Base-by-base conservation (phyloP, 2,113 vertebrate species). In the Callaeas wilsoni region DNA sequence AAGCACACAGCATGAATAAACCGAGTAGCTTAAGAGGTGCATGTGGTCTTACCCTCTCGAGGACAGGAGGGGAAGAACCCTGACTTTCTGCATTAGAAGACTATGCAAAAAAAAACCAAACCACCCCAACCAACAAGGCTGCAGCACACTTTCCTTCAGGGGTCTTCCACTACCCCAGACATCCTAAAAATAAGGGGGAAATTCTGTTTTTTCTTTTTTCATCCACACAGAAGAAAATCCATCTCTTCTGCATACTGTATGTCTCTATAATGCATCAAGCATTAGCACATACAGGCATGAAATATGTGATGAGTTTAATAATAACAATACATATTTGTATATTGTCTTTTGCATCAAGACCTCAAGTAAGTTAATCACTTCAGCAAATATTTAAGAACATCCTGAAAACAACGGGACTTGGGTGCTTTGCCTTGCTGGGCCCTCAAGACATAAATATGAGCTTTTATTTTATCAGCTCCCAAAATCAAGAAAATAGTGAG, bases 1-100 rank as follows among this genome's bases (percentile, higher is more conserved):
- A 71, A 80, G 71, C 21, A 74, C n/a, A 27, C 15, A 59, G 56
- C 41, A 78, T 60, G 82, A 89, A 93, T 37, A 91, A 94, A 93
- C 63, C 74, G 78, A 80, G 44, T 69, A 84, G 39, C 35, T 94
- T 56, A 83, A 80, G 67, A 77, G 35, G 39, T 44, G 70, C 52
- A 74, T 42, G 50, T 67, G 21, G 62, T 88, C 74, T 60, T 42
- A 35, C 6, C 42, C 41, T 52, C 32, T 18, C 16, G 13, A 18
- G 46, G 19, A 9, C 0, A 4, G 13, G 7, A 16, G 11, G 20
- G 3, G 21, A 49, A 69, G 67, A 85, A 69, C 35, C 1, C 0
- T 50, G 53, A 35, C 42, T 53, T 88, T 42, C 78, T 75, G n/a
- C 46, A 41, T 47, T 56, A 83, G 37, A 85, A 85, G 35, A 39